Base-by-base conservation (phyloP, 2,888 invertebrate genomes). In the Cantharis rustica region DNA sequence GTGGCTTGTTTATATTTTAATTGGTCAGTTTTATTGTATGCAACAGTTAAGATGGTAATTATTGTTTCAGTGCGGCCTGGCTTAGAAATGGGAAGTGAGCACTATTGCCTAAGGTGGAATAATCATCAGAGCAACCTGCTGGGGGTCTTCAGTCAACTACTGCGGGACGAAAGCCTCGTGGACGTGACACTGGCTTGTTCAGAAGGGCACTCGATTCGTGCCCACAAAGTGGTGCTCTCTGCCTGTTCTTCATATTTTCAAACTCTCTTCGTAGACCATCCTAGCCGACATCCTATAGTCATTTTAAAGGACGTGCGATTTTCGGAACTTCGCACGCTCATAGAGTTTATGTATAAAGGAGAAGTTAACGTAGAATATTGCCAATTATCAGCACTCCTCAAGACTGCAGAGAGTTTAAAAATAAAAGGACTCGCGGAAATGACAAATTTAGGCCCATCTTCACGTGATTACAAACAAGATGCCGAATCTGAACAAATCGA, bases 31-130 rank as follows among this genome's bases (percentile, higher is more conserved):
- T 69, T 31, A 69, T 26, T 15, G 61, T 61, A 17, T 10, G 70
- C 31, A 20, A 27, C n/a, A 31, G 16, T 61, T 31, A 31, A 31
- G 31, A 31, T 13, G 13, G n/a, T 31, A 31, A 31, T 31, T 64
- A 20, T 83, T 83, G 77, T 87, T 86, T 89, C 91, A 94, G 94
- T 93, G 94, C 92, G 93, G 93, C 93, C 93, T 94, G 93, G 93
- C 94, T 94, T 93, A 95, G 95, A 95, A 94, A 95, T 96, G 95
- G 96, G 96, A 94, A 96, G 96, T 96, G 96, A 97, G 95, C 96
- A 96, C 92, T 97, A 96, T 94, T 96, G 96, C 93, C 94, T 97
- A 93, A 96, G 96, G 95, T 97, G 96, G 96, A 97, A 96, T 94
- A 96, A 97, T 95, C 96, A 97, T 95, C 96, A 96, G 93, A 96